A percentile compares a stretch with the other conserved stretches of the same genome.
phyloP scores from a whole-genome alignment of 2,888 invertebrate genomes.

The Rhagonycha lutea region DNA sequence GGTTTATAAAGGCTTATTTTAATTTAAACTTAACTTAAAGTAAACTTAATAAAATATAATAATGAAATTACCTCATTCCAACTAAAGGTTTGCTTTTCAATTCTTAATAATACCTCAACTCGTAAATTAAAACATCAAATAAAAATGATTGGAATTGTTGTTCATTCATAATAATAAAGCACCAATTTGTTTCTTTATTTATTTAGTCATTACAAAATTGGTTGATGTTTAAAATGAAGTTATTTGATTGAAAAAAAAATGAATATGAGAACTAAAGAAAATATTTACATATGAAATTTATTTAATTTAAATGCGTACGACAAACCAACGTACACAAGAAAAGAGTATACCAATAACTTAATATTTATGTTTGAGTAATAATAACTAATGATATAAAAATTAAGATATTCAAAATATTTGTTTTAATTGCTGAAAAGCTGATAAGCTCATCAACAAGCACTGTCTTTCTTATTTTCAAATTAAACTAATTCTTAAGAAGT shows the following conservation, averaged over 20 bases:
- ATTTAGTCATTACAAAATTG: not conserved
- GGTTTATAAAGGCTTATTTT: not conserved
- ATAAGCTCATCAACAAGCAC: conserved; percentile 5
- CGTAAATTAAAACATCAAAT: not conserved
- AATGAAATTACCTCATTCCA: not conserved
- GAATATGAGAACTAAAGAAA: not conserved
- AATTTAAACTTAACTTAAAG: not conserved
- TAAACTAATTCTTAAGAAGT: conserved; percentile 16
- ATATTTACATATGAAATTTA: not conserved
- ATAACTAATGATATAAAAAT: not conserved
- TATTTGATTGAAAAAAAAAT: not conserved
- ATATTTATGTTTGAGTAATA: too few species aligned
- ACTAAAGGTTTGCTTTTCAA: not conserved
- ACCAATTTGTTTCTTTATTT: not conserved
- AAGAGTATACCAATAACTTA: not conserved
- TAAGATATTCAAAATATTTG: not conserved
- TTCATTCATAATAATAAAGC: not conserved
- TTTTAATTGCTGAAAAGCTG: conserved; percentile 1
- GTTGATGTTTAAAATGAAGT: too few species aligned
- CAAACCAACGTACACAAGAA: not conserved
- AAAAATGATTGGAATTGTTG: not conserved
- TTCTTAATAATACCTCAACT: too few species aligned
- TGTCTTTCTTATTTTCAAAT: conserved; percentile 11
- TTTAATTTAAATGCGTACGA: not conserved
- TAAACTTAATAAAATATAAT: not conserved